A percentile compares a stretch with the other conserved stretches of the same genome.
phyloP scores from a whole-genome alignment of 53 echinoderm and acorn worm species.

The Antedon mediterranea region DNA sequence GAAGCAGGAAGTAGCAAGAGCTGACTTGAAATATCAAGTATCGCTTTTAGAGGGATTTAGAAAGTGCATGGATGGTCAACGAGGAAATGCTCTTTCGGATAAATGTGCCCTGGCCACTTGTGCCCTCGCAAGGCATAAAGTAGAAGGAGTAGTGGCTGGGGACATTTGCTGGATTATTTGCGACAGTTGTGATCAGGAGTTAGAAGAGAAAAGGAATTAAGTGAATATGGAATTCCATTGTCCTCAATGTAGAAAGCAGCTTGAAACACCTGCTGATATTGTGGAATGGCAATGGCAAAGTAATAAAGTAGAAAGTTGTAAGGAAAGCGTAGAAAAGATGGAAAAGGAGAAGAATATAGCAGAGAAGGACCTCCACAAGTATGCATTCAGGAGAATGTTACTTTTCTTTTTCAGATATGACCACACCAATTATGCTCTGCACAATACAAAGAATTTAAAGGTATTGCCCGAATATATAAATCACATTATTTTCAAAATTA shows the following conservation, averaged over 20 bases:
- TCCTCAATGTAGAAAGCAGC: constrained; percentile 7
- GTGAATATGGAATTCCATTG: constrained; percentile 2
- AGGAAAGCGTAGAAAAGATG: background rate
- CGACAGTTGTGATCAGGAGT: background rate
- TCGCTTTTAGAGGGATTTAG: background rate
- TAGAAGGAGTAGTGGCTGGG: background rate
- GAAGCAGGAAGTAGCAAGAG: constrained; percentile 2
- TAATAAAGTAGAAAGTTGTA: background rate
- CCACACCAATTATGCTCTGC: constrained; percentile 31
- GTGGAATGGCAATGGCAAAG: constrained; percentile 2
- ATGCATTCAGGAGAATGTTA: constrained; percentile 14
- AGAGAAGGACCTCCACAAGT: background rate
- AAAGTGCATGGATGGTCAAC: too few species aligned
- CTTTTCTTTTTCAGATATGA: constrained; percentile 39
- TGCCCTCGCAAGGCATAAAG: background rate
- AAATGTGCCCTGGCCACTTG: background rate
- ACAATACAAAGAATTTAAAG: constrained; percentile 7
- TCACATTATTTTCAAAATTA: too few species aligned
- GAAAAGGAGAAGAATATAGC: background rate
- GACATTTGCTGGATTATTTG: too few species aligned
- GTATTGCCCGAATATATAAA: too few species aligned
- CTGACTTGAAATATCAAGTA: background rate
- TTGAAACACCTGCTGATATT: background rate
- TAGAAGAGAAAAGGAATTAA: constrained; percentile 10
- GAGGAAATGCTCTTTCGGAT: constrained; percentile 8